A percentile compares a stretch with the other conserved stretches of the same genome.
phyloP scores from a whole-genome alignment of 2,797 vertebrate species.

The Aplochiton taeniatus region DNA sequence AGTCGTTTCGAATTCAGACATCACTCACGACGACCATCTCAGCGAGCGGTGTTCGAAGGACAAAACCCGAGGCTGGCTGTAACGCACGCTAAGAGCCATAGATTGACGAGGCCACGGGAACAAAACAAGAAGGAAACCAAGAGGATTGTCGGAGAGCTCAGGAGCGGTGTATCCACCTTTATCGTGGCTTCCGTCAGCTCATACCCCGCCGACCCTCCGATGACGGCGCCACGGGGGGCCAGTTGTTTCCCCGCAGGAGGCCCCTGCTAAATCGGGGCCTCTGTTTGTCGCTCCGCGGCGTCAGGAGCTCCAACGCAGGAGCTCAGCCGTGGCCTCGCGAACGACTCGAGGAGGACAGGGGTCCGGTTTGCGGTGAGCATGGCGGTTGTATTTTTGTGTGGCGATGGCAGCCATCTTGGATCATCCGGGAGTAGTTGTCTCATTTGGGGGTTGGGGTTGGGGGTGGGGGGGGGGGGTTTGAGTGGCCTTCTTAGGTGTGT shows the following conservation, averaged over 20 bases:
- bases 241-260: slow-evolving; percentile 41
- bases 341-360: no score
- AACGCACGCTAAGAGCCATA: not conserved
- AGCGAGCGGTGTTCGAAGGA: slow-evolving; percentile 18
- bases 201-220: slow-evolving; percentile 33
- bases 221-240: slow-evolving; percentile 38
- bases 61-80: not conserved
- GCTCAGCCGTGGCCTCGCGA: no score
- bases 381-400: no score
- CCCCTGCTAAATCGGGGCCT: slow-evolving; percentile 2
- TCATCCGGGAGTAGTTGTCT: no score
- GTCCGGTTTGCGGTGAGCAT: no score
- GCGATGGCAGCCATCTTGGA: no score
- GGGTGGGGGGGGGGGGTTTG: no score
- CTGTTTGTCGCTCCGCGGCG: not conserved
- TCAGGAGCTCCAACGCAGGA: no score
- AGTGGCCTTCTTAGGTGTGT: not conserved
- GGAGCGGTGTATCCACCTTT: slow-evolving; percentile 9
- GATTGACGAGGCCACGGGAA: not conserved
- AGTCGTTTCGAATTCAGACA: no score
- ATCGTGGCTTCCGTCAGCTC: slow-evolving; percentile 44
- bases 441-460: no score
- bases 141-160: not conserved
- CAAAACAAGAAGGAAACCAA: not conserved
- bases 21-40: no score